Evolutionary conservation across 2,113 vertebrate species (phyloP).

Genomic region (Platysteira castanea): DNA sequence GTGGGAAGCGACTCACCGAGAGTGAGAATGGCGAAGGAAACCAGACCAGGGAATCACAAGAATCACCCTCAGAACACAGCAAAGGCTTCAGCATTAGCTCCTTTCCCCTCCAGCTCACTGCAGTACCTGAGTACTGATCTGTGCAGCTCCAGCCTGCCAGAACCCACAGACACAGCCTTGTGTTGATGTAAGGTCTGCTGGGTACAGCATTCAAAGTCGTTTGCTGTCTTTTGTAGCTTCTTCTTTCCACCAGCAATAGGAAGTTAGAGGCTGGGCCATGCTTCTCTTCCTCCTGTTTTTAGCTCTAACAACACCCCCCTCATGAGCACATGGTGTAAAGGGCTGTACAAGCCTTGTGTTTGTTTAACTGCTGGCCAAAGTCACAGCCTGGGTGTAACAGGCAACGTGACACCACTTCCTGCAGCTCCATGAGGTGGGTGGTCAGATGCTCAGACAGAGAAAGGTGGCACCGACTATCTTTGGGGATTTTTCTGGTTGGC

Average conservation of each 20-base stretch:
- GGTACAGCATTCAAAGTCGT: not conserved
- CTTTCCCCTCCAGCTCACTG: not conserved
- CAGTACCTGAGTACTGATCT: not conserved
- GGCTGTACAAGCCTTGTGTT: too few species aligned
- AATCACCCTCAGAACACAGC: not conserved
- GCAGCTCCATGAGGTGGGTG: not conserved
- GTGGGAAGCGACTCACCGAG: not conserved
- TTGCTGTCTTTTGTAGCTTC: not conserved
- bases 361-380: not conserved
- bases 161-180: not conserved
- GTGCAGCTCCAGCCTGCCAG: not conserved
- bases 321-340: not conserved
- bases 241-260: not conserved
- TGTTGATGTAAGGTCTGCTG: accelerated
- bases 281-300: not conserved
- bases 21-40: not conserved
- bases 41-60: not conserved
- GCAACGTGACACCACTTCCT: not conserved
- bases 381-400: not conserved
- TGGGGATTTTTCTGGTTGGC: not conserved
- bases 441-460: not conserved
- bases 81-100: not conserved
- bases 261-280: not conserved
- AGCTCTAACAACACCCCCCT: not conserved
- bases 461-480: not conserved